Evolutionary conservation across 2,797 vertebrate species (phyloP).

Genomic region (Stomatorhinus walkeri): DNA sequence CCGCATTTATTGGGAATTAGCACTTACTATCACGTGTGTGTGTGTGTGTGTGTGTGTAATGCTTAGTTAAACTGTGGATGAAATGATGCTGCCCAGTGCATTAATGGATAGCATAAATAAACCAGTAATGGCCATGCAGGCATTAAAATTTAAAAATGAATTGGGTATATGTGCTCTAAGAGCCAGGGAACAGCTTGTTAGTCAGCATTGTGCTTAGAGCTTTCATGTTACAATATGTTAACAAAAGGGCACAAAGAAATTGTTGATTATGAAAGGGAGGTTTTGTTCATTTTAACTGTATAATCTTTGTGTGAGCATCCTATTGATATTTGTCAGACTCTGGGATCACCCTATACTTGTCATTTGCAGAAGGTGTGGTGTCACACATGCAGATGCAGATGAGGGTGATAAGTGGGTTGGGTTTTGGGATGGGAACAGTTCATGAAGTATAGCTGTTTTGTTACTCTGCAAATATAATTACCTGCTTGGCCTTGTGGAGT

Average conservation of each 20-base stretch:
- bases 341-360: not conserved
- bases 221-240: conserved; percentile 12
- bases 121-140: conserved; percentile 10
- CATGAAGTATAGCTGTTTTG: not conserved
- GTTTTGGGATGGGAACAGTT: not conserved
- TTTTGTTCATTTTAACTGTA: not conserved
- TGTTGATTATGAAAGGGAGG: conserved; percentile 8
- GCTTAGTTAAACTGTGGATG: not conserved
- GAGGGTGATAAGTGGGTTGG: not conserved
- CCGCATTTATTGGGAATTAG: not conserved
- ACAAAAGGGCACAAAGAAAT: conserved; percentile 13
- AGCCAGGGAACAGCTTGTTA: conserved; percentile 11
- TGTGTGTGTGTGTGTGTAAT: conserved; percentile 20
- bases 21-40: conserved; percentile 20
- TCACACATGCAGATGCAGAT: not conserved
- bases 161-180: not conserved
- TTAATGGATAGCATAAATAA: not conserved
- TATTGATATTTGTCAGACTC: not conserved
- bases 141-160: conserved; percentile 15
- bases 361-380: not conserved
- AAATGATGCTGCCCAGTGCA: not conserved
- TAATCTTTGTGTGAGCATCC: not conserved
- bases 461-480: not conserved
- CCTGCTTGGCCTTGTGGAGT: not conserved
- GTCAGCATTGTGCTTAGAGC: not conserved